phyloP scores from a whole-genome alignment of 2,113 vertebrate genomes.

The Progne subis region DNA sequence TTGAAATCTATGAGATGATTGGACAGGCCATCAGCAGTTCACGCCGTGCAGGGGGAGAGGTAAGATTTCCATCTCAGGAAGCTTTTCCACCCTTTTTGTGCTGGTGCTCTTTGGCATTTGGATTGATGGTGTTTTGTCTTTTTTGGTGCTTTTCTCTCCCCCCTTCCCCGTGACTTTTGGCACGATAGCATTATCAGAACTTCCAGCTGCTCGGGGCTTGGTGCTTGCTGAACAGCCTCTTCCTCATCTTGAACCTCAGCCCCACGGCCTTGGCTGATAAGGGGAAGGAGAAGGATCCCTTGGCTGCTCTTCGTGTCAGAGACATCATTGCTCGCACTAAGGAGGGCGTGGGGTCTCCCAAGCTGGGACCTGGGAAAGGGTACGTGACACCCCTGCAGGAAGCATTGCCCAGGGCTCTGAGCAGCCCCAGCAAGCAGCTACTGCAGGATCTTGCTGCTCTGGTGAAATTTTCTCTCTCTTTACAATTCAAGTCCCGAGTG shows the following conservation, averaged over 20 bases:
- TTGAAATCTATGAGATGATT: slow-evolving; percentile 99
- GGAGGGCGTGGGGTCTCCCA: slow-evolving; percentile 95
- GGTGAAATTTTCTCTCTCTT: neutral
- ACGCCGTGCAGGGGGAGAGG: slow-evolving; percentile 95
- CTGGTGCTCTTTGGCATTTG: neutral
- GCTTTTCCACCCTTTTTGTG: neutral
- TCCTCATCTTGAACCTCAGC: slow-evolving; percentile 96
- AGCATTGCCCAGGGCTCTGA: neutral
- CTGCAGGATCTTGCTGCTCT: neutral
- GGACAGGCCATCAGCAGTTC: slow-evolving; percentile 95
- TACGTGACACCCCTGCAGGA: slow-evolving; percentile 51
- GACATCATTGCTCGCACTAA: slow-evolving; percentile 93
- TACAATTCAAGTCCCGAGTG: neutral
- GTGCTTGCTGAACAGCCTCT: slow-evolving; percentile 97
- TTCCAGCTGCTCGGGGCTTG: slow-evolving; percentile 97
- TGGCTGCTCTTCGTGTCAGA: slow-evolving; percentile 93
- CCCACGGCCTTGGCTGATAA: slow-evolving; percentile 96
- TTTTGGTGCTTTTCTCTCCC: neutral
- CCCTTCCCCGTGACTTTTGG: neutral
- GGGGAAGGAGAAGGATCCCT: slow-evolving; percentile 96
- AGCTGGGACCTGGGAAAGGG: slow-evolving; percentile 96
- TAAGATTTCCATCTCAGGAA: slow-evolving; percentile 41
- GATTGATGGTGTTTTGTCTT: neutral
- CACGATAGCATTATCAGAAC: slow-evolving; percentile 94
- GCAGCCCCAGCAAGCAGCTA: neutral